Evolutionary conservation across 2,113 vertebrate genomes (phyloP).

Genomic region (Calidris pygmaea): DNA sequence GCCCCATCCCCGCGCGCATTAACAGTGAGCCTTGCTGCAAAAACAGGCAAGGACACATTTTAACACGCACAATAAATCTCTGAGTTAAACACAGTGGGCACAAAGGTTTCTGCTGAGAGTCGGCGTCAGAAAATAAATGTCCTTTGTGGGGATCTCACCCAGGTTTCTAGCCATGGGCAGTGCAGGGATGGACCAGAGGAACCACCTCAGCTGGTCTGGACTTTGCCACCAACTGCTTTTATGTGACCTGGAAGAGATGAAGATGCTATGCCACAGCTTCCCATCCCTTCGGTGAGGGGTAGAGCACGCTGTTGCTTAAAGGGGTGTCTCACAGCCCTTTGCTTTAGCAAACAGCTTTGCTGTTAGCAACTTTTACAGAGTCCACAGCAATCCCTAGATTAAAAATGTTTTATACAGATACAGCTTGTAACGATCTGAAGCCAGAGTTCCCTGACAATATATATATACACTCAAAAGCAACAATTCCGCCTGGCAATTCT

Average conservation of each 20-base stretch:
- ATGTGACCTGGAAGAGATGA: background rate
- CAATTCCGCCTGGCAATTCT: background rate
- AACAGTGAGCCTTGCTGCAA: background rate
- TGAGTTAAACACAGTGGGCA: background rate
- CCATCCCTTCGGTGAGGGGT: background rate
- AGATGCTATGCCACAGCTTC: background rate
- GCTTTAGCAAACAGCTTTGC: too few relatives aligned
- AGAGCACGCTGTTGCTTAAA: background rate
- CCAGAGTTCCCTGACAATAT: background rate
- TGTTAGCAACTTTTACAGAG: background rate
- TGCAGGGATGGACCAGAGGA: background rate
- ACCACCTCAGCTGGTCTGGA: background rate
- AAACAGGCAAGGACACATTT: background rate
- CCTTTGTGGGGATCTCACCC: background rate
- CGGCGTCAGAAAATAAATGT: background rate
- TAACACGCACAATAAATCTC: background rate
- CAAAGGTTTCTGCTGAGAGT: background rate
- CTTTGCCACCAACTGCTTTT: background rate
- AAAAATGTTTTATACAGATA: background rate
- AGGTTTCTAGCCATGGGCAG: background rate
- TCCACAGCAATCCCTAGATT: background rate
- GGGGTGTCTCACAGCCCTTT: background rate
- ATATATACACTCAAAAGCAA: background rate
- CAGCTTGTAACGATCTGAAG: background rate
- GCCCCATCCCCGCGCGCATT: accelerated